phyloP scores from a whole-genome alignment of 2,797 vertebrate species.

The Megalops cyprinoides region DNA sequence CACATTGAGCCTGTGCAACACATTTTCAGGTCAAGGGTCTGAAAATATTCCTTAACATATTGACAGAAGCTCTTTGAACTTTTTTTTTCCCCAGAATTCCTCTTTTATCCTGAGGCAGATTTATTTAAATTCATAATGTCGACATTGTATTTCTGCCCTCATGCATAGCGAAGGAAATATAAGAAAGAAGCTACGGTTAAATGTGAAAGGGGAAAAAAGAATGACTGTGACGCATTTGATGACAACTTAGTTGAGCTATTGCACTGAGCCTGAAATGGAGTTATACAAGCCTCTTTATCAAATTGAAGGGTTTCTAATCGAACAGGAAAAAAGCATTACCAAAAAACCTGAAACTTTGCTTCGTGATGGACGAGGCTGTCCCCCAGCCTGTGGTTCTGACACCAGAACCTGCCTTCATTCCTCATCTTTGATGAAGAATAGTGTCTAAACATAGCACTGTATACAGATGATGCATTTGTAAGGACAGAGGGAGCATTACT shows the following conservation, averaged over 20 bases:
- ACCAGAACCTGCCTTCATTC: not conserved
- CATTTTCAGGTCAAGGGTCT: too few relatives aligned
- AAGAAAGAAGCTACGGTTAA: not conserved
- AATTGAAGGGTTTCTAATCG: constrained; percentile 6
- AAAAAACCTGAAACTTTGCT: not conserved
- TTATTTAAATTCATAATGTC: not conserved
- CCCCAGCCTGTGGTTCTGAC: not conserved
- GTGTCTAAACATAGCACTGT: constrained; percentile 8
- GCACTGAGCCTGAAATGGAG: not conserved
- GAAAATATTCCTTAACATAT: too few relatives aligned
- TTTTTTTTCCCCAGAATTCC: too few relatives aligned
- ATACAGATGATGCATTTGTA: constrained; percentile 4
- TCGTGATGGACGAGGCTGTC: constrained; percentile 14
- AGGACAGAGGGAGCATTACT: not conserved
- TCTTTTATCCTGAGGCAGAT: too few relatives aligned
- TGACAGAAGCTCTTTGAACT: too few relatives aligned
- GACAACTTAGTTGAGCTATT: not conserved
- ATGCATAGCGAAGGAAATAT: not conserved
- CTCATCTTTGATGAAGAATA: constrained; percentile 17
- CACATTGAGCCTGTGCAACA: too few relatives aligned
- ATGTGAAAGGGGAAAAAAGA: not conserved
- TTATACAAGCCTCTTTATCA: constrained; percentile 15
- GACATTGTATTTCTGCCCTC: not conserved
- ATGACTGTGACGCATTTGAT: not conserved
- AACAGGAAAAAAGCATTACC: not conserved